phyloP scores from a whole-genome alignment of 2,888 invertebrate genomes.

The Ormyrus thymus region DNA sequence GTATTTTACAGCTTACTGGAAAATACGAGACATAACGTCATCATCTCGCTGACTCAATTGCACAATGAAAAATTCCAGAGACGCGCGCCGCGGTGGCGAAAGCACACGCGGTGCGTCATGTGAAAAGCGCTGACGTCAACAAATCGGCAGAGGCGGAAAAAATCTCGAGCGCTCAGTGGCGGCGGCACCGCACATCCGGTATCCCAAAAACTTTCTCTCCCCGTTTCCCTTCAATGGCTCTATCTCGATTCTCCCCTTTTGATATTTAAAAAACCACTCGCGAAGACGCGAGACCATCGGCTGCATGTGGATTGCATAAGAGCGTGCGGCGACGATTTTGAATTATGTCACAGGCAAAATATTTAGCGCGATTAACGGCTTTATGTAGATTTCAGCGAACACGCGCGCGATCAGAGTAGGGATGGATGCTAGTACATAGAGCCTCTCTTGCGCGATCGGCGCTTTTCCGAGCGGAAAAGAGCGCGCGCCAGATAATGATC shows the following conservation, averaged over 20 bases:
- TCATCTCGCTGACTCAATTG: conserved; percentile 1
- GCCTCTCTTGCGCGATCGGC: no score
- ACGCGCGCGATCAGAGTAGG: background rate
- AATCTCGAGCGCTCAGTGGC: conserved; percentile 1
- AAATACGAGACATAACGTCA: background rate
- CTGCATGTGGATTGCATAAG: background rate
- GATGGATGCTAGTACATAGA: background rate
- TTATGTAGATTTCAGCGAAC: conserved; percentile 51
- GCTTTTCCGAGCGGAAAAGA: background rate
- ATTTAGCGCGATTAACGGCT: conserved; percentile 57
- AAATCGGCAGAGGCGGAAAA: conserved; percentile 6
- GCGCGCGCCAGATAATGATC: background rate
- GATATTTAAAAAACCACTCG: no score
- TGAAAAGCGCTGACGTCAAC: conserved; percentile 40
- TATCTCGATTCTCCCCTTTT: no score
- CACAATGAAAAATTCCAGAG: conserved; percentile 18
- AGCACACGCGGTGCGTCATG: conserved; percentile 30
- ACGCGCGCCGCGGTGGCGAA: conserved; percentile 1
- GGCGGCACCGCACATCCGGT: background rate
- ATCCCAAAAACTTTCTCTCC: conserved; percentile 37
- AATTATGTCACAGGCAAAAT: conserved; percentile 54
- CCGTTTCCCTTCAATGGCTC: background rate
- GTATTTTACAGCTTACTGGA: background rate
- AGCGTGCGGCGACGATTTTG: conserved; percentile 1
- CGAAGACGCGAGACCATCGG: no score